Conservation (phyloP, 2,797 vertebrate genomes). For the Stomatorhinus walkeri region DNA sequence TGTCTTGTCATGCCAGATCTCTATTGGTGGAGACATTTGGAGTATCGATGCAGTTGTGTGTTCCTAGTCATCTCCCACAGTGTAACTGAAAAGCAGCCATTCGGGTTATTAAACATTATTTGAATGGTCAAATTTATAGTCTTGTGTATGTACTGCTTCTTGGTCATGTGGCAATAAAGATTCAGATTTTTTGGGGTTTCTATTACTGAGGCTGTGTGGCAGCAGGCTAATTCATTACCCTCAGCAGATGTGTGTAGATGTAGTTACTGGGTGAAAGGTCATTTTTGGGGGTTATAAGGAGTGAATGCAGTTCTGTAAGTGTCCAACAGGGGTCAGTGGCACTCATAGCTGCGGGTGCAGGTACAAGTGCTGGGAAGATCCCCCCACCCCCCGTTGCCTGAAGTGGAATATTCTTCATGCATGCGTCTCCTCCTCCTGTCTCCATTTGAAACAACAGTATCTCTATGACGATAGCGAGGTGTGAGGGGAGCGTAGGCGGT, state of each 20-base stretch:
- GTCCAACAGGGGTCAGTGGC: neutral
- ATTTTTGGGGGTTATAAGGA: neutral
- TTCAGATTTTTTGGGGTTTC: neutral
- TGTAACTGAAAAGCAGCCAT: neutral
- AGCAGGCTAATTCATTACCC: neutral
- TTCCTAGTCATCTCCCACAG: neutral
- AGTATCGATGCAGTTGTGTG: neutral
- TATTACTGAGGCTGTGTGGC: neutral
- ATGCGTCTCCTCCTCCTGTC: constrained; percentile 34
- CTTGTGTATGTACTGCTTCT: neutral
- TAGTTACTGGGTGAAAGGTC: neutral
- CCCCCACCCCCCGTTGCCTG: constrained; percentile 27
- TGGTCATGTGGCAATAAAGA: neutral
- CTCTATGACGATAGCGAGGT: constrained; percentile 32
- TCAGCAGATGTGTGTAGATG: neutral
- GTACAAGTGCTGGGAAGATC: constrained; percentile 28
- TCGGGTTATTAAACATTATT: neutral
- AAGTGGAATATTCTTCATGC: constrained; percentile 30
- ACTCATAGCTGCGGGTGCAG: constrained; percentile 7
- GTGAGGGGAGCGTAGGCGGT: constrained; percentile 27
- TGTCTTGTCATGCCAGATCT: neutral
- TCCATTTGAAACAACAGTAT: constrained; percentile 33
- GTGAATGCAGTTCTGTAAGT: neutral
- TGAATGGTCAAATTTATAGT: neutral
- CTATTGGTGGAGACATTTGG: neutral